Conservation (phyloP, 2,113 vertebrate genomes). For the Reinhardtius hippoglossoides region DNA sequence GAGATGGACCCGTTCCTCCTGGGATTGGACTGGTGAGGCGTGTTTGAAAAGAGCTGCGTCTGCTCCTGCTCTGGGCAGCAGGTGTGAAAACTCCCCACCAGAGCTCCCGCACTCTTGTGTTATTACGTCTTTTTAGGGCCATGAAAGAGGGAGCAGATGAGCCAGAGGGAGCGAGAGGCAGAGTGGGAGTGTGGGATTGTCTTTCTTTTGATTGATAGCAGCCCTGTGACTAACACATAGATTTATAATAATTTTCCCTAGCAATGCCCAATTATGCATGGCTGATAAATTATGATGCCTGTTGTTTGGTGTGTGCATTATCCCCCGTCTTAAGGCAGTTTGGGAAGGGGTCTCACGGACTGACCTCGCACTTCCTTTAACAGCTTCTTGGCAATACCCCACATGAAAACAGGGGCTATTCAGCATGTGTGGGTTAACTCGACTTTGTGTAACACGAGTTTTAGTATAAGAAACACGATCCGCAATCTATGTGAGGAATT, state of each 20-base stretch:
- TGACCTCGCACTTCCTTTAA: conserved; percentile 42
- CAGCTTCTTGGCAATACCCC: conserved; percentile 40
- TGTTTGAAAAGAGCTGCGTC: conserved; percentile 76
- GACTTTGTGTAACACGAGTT: conserved; percentile 1
- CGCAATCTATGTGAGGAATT: conserved; percentile 24
- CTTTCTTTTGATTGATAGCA: conserved; percentile 76
- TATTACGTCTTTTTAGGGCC: conserved; percentile 80
- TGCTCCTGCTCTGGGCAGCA: conserved; percentile 74
- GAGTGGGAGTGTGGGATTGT: conserved; percentile 64
- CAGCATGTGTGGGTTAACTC: neutral
- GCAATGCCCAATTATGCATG: conserved; percentile 70
- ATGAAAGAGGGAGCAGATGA: conserved; percentile 76
- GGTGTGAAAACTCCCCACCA: conserved; percentile 80
- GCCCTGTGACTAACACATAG: conserved; percentile 72
- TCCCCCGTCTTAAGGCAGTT: conserved; percentile 35
- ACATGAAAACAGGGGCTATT: conserved; percentile 1
- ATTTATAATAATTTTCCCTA: conserved; percentile 77
- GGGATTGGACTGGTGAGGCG: conserved; percentile 64
- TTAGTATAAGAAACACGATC: conserved; percentile 3
- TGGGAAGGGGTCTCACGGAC: conserved; percentile 14
- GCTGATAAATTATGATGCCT: conserved; percentile 67
- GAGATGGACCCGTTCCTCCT: conserved; percentile 74
- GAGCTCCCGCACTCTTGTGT: conserved; percentile 75
- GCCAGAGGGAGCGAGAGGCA: conserved; percentile 58
- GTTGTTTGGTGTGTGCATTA: conserved; percentile 38